Evolutionary conservation across 2,888 invertebrate genomes (phyloP).

Genomic region (Acrobasis suavella): DNA sequence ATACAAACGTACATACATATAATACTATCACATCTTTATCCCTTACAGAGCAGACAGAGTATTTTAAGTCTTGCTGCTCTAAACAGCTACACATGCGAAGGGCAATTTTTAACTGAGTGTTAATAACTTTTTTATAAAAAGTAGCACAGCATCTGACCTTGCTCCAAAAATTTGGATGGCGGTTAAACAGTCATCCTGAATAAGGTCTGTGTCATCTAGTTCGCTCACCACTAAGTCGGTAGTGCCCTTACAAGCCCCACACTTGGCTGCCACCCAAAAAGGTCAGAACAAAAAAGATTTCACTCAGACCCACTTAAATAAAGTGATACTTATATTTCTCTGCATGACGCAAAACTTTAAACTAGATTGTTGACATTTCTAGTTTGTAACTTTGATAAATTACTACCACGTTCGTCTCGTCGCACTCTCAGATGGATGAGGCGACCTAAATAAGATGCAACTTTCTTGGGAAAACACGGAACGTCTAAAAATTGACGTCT

Average conservation of each 20-base stretch:
- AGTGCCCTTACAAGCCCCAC: background rate
- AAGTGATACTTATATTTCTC: conserved; percentile 19
- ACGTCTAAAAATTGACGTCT: background rate
- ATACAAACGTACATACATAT: no score
- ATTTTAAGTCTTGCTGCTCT: no score
- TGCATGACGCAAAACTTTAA: conserved; percentile 17
- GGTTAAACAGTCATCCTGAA: no score
- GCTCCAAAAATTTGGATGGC: no score
- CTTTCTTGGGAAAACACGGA: background rate
- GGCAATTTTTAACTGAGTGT: no score
- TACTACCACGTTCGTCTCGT: conserved; percentile 5
- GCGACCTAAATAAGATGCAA: conserved; percentile 10
- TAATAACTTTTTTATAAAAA: no score
- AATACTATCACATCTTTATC: no score
- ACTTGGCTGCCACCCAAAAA: conserved; percentile 21
- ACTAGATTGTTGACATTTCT: conserved; percentile 15
- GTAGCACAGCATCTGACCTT: no score
- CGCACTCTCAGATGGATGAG: conserved; percentile 14
- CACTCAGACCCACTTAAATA: conserved; percentile 7
- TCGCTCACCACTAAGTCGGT: background rate
- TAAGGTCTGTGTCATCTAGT: no score
- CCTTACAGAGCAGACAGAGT: no score
- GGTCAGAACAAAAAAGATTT: conserved; percentile 20
- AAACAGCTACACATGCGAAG: no score
- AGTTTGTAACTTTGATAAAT: conserved; percentile 18